phyloP scores from a whole-genome alignment of 2,888 invertebrate genomes.

The Chalcis sispes region DNA sequence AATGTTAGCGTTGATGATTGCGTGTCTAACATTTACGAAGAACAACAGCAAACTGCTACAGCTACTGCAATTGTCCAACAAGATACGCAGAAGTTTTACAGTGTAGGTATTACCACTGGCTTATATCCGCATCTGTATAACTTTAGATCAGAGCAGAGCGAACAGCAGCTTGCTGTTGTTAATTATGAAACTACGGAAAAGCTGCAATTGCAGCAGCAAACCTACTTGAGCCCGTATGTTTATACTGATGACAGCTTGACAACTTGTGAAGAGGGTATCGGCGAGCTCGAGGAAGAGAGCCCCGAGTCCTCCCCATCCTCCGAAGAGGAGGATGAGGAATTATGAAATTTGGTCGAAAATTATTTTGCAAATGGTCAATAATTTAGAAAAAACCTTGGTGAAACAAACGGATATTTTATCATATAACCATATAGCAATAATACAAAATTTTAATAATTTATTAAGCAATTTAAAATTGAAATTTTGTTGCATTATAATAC shows the following conservation, averaged over 20 bases:
- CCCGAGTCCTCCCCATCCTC: conserved; percentile 70
- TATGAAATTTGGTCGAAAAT: conserved; percentile 52
- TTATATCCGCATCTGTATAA: conserved; percentile 73
- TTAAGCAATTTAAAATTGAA: too few species aligned
- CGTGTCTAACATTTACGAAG: conserved; percentile 68
- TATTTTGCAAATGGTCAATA: conserved; percentile 28
- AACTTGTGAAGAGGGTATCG: conserved; percentile 58
- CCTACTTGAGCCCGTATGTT: conserved; percentile 69
- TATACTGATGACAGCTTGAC: conserved; percentile 65
- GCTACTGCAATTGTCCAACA: conserved; percentile 51
- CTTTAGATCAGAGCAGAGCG: conserved; percentile 79
- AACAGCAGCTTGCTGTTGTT: conserved; percentile 69
- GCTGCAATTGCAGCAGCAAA: conserved; percentile 66
- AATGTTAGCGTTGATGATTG: conserved; percentile 41
- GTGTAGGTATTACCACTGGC: conserved; percentile 64
- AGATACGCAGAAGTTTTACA: conserved; percentile 65
- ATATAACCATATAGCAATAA: too few species aligned
- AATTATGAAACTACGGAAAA: conserved; percentile 69
- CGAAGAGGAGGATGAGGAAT: conserved; percentile 64
- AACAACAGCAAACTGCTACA: conserved; percentile 59
- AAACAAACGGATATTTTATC: conserved; percentile 48
- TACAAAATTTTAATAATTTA: too few species aligned
- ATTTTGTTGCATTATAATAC: too few species aligned
- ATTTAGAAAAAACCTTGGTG: conserved; percentile 6
- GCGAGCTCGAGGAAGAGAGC: conserved; percentile 64